Base-by-base conservation (phyloP, 1,140 invertebrate genomes). In the Magallana ariakensis region DNA sequence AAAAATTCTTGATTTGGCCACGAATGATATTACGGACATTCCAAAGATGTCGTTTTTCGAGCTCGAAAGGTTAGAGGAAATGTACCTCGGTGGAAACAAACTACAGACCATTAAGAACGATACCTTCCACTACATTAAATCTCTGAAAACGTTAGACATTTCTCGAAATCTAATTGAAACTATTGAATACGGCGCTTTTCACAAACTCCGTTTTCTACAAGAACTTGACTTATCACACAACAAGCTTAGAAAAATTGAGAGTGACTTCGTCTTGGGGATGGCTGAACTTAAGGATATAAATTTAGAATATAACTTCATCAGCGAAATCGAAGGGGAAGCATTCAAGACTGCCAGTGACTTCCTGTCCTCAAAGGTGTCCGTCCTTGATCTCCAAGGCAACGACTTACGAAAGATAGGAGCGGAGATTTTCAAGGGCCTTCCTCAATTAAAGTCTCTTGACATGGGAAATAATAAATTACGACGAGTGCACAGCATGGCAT, bases 221-320 rank as follows among this genome's bases (percentile, higher is more conserved):
- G 62, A 80, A 16, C n/a, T 88, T 13, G 87, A 86, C 56, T 13
- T 88, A 5, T 86, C 87, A 1, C 66, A 88, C 57, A 88, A 88
- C 19, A 88, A 88, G 66, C 55, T 88, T 11, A 53, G 53, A 26
- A 80, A 16, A 46, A 46, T 88, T 26, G 56, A 33, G 26, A 83
- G 80, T 13, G 57, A 70, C 19, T 80, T 88, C 9, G 26, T 86
- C 15, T 84, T 55, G n/a, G 85, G 87, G 13, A 55, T 86, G 11
- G 66, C 70, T 46, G 85, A 88, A 19, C 60, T 88, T n/a, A 83
- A 86, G 57, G 87, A 88, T 26, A 60, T 86, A 10, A 82, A 60
- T 26, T 83, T 88, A 7, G 85, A 88, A 26, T n/a, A 86, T 62
- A 88, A 88, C n/a, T 88, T 88, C 19, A 88, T 88, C 9, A 75